These are phyloP conservation scores for Python bivittatus DNA, from an alignment of 2,113 vertebrate species.

Conservation along the genomic window DNA sequence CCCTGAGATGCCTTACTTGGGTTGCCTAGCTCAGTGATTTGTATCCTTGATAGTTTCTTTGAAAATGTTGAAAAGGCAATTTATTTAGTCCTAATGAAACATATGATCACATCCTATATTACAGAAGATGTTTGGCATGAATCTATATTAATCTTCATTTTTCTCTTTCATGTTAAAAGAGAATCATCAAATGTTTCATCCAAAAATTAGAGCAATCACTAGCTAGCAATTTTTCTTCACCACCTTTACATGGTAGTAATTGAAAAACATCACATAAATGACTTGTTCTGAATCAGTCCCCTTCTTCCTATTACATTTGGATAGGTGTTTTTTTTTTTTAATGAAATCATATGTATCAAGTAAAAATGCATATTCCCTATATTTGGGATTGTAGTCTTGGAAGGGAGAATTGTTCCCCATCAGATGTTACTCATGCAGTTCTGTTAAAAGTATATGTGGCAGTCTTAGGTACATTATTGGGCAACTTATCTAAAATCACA, in stretches of 20 bases:
- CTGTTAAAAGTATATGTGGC: conserved; percentile 32
- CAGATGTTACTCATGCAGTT: conserved; percentile 24
- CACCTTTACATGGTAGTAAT: conserved; percentile 14
- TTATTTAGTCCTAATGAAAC: conserved; percentile 25
- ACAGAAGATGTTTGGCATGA: not conserved
- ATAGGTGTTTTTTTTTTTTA: not conserved
- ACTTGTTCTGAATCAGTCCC: not conserved
- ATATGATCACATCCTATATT: conserved; percentile 33
- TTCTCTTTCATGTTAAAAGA: not conserved
- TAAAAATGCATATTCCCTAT: conserved; percentile 23
- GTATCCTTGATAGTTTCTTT: conserved; percentile 5
- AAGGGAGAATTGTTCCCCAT: conserved; percentile 22
- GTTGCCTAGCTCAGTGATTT: not conserved
- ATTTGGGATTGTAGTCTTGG: not conserved
- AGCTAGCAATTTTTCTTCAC: not conserved
- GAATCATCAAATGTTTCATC: not conserved
- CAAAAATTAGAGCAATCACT: conserved; percentile 6
- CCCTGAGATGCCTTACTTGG: not conserved
- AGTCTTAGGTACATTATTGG: conserved; percentile 17
- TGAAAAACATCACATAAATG: conserved; percentile 6
- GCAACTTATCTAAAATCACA: conserved; percentile 44
- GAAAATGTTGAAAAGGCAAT: not conserved
- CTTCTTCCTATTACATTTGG: not conserved
- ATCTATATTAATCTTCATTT: conserved; percentile 20
- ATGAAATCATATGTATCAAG: conserved; percentile 13